A percentile compares a stretch with the other conserved stretches of the same genome.
Evolutionary conservation across 1,140 invertebrate species (phyloP).

Genomic region (Trichoplusia ni): DNA sequence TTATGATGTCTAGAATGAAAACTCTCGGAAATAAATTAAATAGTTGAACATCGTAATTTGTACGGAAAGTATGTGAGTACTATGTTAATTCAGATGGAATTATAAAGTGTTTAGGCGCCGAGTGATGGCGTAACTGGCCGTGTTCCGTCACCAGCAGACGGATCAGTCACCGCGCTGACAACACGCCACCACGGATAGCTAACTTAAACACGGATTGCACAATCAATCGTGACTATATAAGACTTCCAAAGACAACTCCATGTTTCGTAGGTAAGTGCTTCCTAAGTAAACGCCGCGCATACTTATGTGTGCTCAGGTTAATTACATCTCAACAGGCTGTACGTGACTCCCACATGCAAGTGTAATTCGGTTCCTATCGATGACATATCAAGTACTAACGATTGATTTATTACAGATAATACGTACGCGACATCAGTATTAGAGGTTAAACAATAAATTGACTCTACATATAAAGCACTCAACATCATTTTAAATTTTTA

Average conservation of each 20-base stretch:
- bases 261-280: slow-evolving; percentile 33
- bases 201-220: slow-evolving; percentile 15
- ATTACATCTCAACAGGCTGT: no score
- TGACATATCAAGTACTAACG: slow-evolving; percentile 5
- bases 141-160: slow-evolving; percentile 13
- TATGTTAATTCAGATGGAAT: neutral
- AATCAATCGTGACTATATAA: slow-evolving; percentile 29
- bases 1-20: slow-evolving; percentile 20
- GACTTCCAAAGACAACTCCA: slow-evolving; percentile 27
- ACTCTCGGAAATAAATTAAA: neutral
- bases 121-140: neutral
- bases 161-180: slow-evolving; percentile 8
- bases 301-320: no score
- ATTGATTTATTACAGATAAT: slow-evolving; percentile 18
- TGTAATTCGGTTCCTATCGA: slow-evolving; percentile 17
- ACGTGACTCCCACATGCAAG: slow-evolving; percentile 16
- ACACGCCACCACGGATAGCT: neutral
- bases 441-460: neutral
- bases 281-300: slow-evolving; percentile 34
- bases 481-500: slow-evolving; percentile 3
- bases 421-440: neutral
- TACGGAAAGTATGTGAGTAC: neutral
- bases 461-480: neutral
- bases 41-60: neutral
- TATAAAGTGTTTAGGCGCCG: slow-evolving; percentile 1